A percentile compares a stretch with the other conserved stretches of the same genome.
These are phyloP conservation scores for Formica aserva DNA, from an alignment of 2,888 invertebrate species.

Conservation along the genomic window DNA sequence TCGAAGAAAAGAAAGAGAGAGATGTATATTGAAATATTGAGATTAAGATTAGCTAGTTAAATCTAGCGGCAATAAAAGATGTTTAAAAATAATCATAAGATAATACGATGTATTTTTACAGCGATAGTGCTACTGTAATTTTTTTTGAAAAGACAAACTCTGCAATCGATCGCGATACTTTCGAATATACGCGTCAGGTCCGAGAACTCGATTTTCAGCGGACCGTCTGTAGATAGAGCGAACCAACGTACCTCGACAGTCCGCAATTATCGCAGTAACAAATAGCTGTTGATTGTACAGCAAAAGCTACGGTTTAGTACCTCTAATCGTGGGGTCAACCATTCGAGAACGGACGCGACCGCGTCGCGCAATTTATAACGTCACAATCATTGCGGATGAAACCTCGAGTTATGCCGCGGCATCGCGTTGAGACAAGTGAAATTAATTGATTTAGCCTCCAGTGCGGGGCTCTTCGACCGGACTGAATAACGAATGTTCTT, in stretches of 20 bases:
- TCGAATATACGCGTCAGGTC: constrained; percentile 52
- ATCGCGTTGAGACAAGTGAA: constrained; percentile 56
- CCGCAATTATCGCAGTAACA: constrained; percentile 66
- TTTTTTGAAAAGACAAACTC: background rate
- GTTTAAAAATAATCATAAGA: background rate
- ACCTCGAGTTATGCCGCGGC: constrained; percentile 48
- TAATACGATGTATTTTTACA: background rate
- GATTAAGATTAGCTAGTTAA: background rate
- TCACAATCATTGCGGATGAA: constrained; percentile 66
- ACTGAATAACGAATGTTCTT: constrained; percentile 58
- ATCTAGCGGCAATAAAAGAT: background rate
- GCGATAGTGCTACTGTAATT: background rate
- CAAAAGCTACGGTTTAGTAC: constrained; percentile 65
- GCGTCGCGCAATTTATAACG: constrained; percentile 73
- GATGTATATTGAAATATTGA: background rate
- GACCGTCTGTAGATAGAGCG: constrained; percentile 48
- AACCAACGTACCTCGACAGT: constrained; percentile 57
- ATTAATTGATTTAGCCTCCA: constrained; percentile 72
- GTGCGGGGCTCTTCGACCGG: constrained; percentile 47
- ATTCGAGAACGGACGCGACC: constrained; percentile 63
- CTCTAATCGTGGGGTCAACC: constrained; percentile 69
- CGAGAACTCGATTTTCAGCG: constrained; percentile 60
- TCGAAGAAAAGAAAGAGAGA: background rate
- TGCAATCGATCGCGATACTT: constrained; percentile 59
- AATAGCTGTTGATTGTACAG: constrained; percentile 67